A percentile compares a stretch with the other conserved stretches of the same genome.
Evolutionary conservation across 1,140 invertebrate genomes (phyloP).

Genomic region (Araneus ventricosus): DNA sequence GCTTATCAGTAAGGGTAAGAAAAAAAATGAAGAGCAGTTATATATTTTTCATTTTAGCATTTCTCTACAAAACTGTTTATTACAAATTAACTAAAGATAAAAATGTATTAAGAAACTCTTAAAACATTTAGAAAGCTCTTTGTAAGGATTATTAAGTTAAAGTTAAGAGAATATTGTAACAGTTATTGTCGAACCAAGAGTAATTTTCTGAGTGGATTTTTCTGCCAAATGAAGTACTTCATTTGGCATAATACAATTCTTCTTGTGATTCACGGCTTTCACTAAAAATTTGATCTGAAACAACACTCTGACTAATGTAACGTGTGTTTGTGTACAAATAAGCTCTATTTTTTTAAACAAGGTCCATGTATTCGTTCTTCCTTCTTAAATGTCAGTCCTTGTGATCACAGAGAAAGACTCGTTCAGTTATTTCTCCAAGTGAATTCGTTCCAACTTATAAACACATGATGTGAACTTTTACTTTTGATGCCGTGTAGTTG

Average conservation of each 20-base stretch:
- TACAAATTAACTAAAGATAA: no score
- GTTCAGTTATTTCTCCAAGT: not conserved
- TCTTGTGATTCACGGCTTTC: not conserved
- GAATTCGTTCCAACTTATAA: conserved; percentile 5
- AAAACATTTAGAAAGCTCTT: no score
- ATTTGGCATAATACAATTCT: not conserved
- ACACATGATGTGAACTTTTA: not conserved
- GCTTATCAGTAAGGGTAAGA: no score
- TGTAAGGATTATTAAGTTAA: no score
- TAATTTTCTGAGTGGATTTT: no score
- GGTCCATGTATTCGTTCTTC: not conserved
- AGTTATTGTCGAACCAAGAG: no score
- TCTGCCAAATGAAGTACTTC: no score
- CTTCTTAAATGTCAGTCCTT: not conserved
- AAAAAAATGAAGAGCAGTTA: no score
- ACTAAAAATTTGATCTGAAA: not conserved
- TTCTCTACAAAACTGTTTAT: no score
- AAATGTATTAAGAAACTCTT: no score
- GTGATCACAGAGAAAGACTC: not conserved
- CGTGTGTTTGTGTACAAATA: not conserved
- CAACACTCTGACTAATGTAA: not conserved
- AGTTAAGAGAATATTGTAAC: no score
- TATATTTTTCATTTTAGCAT: no score
- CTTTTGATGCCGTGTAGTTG: not conserved
- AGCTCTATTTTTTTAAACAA: not conserved